These are phyloP conservation scores for Gallinago solitaria DNA, from an alignment of 2,797 vertebrate species.

Conservation along the genomic window DNA sequence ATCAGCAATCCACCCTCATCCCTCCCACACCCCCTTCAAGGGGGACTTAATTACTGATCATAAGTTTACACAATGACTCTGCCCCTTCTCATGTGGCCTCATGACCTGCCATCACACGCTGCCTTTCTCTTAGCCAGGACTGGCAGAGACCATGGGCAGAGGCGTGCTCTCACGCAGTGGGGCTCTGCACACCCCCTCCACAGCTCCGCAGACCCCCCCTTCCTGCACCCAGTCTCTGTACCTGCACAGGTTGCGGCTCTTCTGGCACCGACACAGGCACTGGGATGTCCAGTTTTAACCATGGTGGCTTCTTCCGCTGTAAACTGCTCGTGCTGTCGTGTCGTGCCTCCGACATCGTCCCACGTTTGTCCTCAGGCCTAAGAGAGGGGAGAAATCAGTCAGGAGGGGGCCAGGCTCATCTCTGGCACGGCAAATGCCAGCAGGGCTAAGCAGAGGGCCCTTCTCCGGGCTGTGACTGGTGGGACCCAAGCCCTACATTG, in stretches of 20 bases:
- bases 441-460: not conserved
- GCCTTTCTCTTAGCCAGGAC: not conserved
- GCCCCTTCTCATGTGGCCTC: not conserved
- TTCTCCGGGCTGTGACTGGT: not conserved
- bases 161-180: not conserved
- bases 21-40: not conserved
- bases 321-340: constrained; percentile 95
- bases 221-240: constrained; percentile 28
- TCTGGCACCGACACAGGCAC: constrained; percentile 78
- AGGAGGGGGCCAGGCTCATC: not conserved
- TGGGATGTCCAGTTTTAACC: constrained; percentile 95
- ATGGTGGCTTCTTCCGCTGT: constrained; percentile 97
- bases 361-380: constrained; percentile 79
- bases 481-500: rapidly evolving
- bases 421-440: rapidly evolving
- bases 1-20: not conserved
- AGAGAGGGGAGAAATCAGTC: constrained; percentile 19
- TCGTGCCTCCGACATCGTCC: constrained; percentile 88
- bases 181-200: not conserved
- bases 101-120: rapidly evolving
- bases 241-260: constrained; percentile 87
- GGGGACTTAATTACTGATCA: not conserved
- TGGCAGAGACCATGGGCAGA: not conserved
- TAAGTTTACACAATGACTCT: not conserved
- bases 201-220: not conserved